A percentile compares a stretch with the other conserved stretches of the same genome.
These are phyloP conservation scores for Rhipidura dahli DNA, from an alignment of 2,113 vertebrate genomes.

Conservation along the genomic window DNA sequence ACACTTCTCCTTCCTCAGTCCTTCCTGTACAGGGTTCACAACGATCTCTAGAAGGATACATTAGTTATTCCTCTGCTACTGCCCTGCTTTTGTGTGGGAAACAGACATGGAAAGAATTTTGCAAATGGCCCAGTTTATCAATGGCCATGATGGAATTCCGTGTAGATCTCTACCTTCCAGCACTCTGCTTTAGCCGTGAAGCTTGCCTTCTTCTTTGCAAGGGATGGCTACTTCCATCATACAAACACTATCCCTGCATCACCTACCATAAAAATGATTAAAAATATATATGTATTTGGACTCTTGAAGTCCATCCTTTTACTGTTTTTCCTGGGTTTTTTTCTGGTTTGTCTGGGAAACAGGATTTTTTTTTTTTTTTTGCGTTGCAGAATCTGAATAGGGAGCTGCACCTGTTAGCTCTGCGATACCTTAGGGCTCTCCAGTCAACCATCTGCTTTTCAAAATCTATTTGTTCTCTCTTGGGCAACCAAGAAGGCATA, in stretches of 20 bases:
- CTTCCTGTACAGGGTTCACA: not conserved
- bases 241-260: not conserved
- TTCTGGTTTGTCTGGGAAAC: not conserved
- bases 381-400: not conserved
- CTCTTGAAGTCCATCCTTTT: not conserved
- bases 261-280: not conserved
- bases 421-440: not conserved
- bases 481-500: not conserved
- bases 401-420: conserved; percentile 27
- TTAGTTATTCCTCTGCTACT: not conserved
- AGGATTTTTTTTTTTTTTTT: not conserved
- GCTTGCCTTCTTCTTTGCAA: not conserved
- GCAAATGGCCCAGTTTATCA: not conserved
- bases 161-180: not conserved
- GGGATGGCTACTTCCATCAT: not conserved
- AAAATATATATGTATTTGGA: not conserved
- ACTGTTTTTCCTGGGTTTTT: not conserved
- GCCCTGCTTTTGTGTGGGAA: not conserved
- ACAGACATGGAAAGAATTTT: not conserved
- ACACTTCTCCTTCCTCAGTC: not conserved
- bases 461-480: conserved; percentile 31
- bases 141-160: not conserved
- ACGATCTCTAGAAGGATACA: not conserved
- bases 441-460: conserved; percentile 50
- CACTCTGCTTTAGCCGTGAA: not conserved